These are phyloP conservation scores for Macrochelys suwanniensis DNA, from an alignment of 2,797 vertebrate species.

Conservation along the genomic window DNA sequence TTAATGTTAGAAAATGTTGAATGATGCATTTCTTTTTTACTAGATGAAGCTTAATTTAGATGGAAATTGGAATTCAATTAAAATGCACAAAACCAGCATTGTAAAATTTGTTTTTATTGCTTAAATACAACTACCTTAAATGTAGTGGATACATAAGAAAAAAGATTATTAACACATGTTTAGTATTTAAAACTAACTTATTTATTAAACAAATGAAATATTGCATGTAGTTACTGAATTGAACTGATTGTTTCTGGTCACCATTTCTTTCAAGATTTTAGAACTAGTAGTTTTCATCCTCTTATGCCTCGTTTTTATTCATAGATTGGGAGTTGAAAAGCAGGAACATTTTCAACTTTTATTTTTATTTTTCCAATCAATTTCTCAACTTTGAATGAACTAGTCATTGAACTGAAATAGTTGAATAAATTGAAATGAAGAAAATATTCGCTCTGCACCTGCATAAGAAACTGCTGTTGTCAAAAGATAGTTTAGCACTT, in stretches of 20 bases:
- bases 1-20: neutral
- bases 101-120: neutral
- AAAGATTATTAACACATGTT: neutral
- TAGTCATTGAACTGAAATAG: neutral
- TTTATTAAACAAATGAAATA: neutral
- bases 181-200: neutral
- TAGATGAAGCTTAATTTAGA: neutral
- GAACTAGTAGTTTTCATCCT: neutral
- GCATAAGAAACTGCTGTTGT: neutral
- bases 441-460: neutral
- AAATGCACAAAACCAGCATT: neutral
- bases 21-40: too few species aligned
- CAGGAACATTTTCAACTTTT: neutral
- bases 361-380: neutral
- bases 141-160: neutral
- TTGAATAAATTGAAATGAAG: neutral
- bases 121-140: neutral
- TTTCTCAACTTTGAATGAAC: neutral
- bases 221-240: neutral
- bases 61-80: neutral
- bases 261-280: neutral
- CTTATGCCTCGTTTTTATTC: neutral
- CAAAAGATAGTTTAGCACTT: neutral
- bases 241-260: neutral
- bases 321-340: neutral